Percentiles rank a stretch among this genome's conserved stretches.
Evolutionary conservation across 2,888 invertebrate species (phyloP).

Genomic region (Thyatira batis): DNA sequence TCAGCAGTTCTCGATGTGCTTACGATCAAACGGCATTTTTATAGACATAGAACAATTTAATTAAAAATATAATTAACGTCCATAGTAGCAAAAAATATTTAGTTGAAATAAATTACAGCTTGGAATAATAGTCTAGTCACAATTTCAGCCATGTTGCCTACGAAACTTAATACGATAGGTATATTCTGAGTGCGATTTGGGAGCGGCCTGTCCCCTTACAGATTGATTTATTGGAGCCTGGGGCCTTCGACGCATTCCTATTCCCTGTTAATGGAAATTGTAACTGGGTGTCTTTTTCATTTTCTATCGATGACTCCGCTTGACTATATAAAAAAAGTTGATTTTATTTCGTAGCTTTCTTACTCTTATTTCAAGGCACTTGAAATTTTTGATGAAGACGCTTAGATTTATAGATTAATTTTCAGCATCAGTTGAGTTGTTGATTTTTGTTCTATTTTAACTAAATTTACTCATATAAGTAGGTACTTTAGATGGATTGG

Average conservation of each 20-base stretch:
- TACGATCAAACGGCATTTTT: no score
- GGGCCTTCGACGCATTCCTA: conserved; percentile 55
- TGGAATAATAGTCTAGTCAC: neutral
- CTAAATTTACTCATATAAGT: no score
- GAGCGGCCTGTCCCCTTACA: conserved; percentile 44
- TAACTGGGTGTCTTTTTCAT: conserved; percentile 61
- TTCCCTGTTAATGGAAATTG: conserved; percentile 66
- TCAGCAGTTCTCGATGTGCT: no score
- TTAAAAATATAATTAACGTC: no score
- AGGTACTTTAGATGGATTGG: no score
- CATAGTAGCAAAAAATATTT: no score
- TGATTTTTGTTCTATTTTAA: no score
- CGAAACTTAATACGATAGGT: conserved; percentile 26
- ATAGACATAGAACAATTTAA: no score
- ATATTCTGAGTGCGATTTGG: conserved; percentile 39
- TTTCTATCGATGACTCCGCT: conserved; percentile 56
- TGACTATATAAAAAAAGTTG: conserved; percentile 25
- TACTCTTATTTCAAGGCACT: conserved; percentile 15
- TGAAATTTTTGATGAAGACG: conserved; percentile 20
- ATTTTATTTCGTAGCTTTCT: conserved; percentile 21
- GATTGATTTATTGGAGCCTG: conserved; percentile 65
- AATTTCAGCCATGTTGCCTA: conserved; percentile 19
- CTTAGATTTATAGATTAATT: neutral
- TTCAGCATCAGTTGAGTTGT: no score
- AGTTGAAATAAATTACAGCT: no score